These are phyloP conservation scores for Calameuta filiformis DNA, from an alignment of 2,888 invertebrate genomes.

Conservation along the genomic window DNA sequence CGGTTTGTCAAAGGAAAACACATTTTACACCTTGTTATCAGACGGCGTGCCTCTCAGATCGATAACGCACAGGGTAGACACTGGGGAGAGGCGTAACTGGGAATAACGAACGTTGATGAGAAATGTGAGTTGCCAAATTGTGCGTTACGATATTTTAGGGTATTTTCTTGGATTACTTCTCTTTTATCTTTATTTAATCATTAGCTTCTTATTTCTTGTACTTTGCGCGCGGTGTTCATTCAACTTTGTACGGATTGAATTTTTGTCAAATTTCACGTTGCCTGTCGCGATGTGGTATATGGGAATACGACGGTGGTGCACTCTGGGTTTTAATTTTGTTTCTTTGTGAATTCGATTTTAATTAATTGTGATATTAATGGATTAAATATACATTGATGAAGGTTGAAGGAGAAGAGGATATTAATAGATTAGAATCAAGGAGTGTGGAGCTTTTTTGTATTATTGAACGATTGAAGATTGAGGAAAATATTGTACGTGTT, in stretches of 20 bases:
- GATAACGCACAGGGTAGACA: not conserved
- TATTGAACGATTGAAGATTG: not conserved
- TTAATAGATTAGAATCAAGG: not conserved
- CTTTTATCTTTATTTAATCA: not conserved
- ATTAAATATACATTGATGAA: not conserved
- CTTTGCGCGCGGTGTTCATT: not conserved
- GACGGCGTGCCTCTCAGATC: not conserved
- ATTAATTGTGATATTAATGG: not conserved
- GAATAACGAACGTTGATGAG: not conserved
- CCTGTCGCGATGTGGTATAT: not conserved
- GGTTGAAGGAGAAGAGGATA: not conserved
- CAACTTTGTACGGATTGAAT: not conserved
- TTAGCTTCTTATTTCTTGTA: not conserved
- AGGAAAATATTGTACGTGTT: not conserved
- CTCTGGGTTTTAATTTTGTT: not conserved
- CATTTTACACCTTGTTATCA: not conserved
- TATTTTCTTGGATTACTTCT: not conserved
- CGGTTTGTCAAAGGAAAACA: constrained; percentile 1
- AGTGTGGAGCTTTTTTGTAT: not conserved
- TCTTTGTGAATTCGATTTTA: not conserved
- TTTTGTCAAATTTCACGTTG: not conserved
- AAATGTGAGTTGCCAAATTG: not conserved
- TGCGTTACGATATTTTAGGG: not conserved
- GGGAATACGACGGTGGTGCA: not conserved
- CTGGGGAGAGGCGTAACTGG: constrained; percentile 2